Evolutionary conservation across 1,140 invertebrate species (phyloP).

Genomic region (Brachionus plicatilis): DNA sequence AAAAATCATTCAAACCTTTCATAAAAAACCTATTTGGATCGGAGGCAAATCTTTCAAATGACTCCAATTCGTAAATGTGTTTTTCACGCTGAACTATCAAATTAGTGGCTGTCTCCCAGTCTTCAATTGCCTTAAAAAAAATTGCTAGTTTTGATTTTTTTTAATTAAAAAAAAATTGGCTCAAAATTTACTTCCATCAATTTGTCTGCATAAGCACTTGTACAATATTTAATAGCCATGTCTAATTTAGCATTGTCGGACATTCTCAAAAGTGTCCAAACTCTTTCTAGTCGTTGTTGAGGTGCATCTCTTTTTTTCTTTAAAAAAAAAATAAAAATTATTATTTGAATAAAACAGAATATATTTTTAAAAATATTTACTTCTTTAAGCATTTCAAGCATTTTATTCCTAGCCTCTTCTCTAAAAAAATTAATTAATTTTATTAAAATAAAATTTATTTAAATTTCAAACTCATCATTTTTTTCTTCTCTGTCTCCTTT

Average conservation of each 20-base stretch:
- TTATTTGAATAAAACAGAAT: background rate
- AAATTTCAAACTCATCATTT: background rate
- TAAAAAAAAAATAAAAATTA: background rate
- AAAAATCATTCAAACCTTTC: slow-evolving; percentile 43
- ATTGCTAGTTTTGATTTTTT: background rate
- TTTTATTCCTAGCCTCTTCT: background rate
- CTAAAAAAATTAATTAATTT: background rate
- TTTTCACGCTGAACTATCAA: slow-evolving; percentile 50
- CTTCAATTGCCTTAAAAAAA: slow-evolving; percentile 48
- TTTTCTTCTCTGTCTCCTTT: slow-evolving; percentile 10
- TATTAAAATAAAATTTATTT: background rate
- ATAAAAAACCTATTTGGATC: slow-evolving; percentile 56
- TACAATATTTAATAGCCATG: slow-evolving; percentile 57
- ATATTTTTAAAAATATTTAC: background rate
- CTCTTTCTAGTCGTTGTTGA: slow-evolving; percentile 52
- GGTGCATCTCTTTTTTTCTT: slow-evolving; percentile 4
- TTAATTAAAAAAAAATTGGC: background rate
- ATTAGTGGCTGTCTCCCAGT: slow-evolving; percentile 50
- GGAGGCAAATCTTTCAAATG: slow-evolving; percentile 54
- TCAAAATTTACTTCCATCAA: slow-evolving; percentile 43
- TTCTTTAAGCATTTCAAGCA: slow-evolving; percentile 9
- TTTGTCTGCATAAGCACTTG: slow-evolving; percentile 47
- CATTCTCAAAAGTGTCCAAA: slow-evolving; percentile 52
- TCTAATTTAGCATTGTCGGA: slow-evolving; percentile 51
- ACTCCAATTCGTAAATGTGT: slow-evolving; percentile 50